Conservation (phyloP, 2,888 invertebrate genomes). For the Elysia crispata region DNA sequence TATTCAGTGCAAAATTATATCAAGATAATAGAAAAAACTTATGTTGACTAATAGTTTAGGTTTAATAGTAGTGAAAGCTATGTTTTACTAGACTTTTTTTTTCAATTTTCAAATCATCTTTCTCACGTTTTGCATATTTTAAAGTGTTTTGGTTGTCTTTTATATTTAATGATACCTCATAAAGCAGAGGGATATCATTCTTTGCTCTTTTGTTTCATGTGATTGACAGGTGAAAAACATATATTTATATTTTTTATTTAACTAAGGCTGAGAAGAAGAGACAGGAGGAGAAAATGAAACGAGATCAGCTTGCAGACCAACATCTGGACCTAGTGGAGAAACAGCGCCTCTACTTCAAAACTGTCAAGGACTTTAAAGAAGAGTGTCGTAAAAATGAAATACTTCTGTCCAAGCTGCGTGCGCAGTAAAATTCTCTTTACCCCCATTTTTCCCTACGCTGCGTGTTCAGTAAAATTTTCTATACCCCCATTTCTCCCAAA, state of each 20-base stretch:
- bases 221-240: too few species aligned
- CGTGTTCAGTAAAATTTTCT: conserved; percentile 36
- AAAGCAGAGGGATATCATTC: too few species aligned
- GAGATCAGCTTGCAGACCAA: conserved; percentile 83
- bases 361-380: conserved; percentile 86
- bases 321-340: conserved; percentile 81
- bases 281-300: conserved; percentile 83
- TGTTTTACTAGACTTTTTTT: too few species aligned
- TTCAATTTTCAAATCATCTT: too few species aligned
- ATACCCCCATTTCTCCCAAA: neutral
- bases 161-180: too few species aligned
- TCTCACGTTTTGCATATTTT: too few species aligned
- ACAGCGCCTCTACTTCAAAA: conserved; percentile 86
- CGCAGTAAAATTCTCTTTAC: conserved; percentile 10
- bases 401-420: conserved; percentile 74
- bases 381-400: conserved; percentile 86
- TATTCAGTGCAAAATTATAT: too few species aligned
- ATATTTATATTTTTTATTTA: neutral
- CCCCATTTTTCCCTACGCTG: conserved; percentile 38
- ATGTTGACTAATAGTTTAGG: too few species aligned
- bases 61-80: too few species aligned
- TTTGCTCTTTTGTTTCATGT: too few species aligned
- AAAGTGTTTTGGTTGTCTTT: too few species aligned
- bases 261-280: conserved; percentile 80
- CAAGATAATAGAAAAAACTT: too few species aligned